A percentile compares a stretch with the other conserved stretches of the same genome.
These are phyloP conservation scores for Apamea anceps DNA, from an alignment of 2,888 invertebrate species.

Conservation along the genomic window DNA sequence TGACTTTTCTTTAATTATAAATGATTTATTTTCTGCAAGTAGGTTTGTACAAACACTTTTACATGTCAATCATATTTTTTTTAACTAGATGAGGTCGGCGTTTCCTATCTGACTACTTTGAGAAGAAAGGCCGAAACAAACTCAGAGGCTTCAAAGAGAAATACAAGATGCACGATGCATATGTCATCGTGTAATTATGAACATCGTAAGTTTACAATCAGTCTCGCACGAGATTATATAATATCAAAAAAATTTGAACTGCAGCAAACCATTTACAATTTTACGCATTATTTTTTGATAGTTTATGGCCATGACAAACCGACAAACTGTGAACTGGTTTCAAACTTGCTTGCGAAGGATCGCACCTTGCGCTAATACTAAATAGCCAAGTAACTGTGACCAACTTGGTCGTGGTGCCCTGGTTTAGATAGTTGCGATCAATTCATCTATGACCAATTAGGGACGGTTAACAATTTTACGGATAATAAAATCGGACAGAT, in stretches of 20 bases:
- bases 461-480: background rate
- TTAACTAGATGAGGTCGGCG: too few species aligned
- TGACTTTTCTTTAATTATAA: background rate
- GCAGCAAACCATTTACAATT: too few species aligned
- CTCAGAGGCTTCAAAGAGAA: too few species aligned
- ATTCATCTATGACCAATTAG: background rate
- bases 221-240: too few species aligned
- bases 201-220: background rate
- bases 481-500: background rate
- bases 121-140: too few species aligned
- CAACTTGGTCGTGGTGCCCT: background rate
- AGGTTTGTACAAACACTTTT: too few species aligned
- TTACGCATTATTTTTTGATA: background rate
- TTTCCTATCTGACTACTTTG: too few species aligned
- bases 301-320: background rate
- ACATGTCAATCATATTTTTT: too few species aligned
- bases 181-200: background rate
- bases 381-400: background rate
- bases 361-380: background rate
- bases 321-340: background rate
- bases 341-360: background rate
- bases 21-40: too few species aligned
- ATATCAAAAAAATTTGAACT: too few species aligned
- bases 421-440: background rate
- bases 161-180: too few species aligned